Conservation (phyloP, 2,113 vertebrate genomes). For the Neoarius graeffei region DNA sequence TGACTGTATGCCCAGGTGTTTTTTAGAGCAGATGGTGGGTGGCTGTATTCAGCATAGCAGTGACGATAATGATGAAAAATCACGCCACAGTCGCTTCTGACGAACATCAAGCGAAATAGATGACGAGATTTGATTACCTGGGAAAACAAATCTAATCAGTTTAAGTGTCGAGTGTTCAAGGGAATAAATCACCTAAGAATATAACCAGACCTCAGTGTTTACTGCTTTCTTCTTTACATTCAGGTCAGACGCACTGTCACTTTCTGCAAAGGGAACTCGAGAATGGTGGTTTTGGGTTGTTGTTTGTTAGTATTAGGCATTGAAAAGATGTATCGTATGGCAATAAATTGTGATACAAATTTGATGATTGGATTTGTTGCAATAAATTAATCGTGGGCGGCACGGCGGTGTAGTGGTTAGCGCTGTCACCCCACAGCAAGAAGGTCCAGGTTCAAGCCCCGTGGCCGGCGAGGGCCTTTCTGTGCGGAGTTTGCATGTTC, state of each 20-base stretch:
- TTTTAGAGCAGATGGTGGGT: slow-evolving; percentile 4
- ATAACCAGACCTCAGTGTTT: background rate
- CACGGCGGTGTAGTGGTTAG: too few relatives aligned
- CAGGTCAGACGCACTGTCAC: background rate
- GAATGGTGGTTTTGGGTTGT: background rate
- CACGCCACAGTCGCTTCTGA: background rate
- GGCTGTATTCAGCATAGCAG: background rate
- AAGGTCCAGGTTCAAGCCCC: too few relatives aligned
- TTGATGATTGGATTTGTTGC: too few relatives aligned
- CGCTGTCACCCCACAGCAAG: too few relatives aligned
- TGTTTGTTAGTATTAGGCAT: background rate
- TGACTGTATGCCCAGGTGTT: slow-evolving; percentile 25
- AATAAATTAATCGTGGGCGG: too few relatives aligned
- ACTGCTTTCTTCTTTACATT: background rate
- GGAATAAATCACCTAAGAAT: background rate
- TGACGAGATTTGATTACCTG: background rate
- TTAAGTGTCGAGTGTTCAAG: background rate
- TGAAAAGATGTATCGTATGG: too few relatives aligned
- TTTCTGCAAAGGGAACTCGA: background rate
- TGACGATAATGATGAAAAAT: background rate
- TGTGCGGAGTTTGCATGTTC: too few relatives aligned
- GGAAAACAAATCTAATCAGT: background rate
- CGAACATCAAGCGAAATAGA: background rate
- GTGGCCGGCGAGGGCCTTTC: too few relatives aligned
- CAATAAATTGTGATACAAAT: too few relatives aligned